Base-by-base conservation (phyloP, 1,140 invertebrate species). In the Dufourea novaeangliae region DNA sequence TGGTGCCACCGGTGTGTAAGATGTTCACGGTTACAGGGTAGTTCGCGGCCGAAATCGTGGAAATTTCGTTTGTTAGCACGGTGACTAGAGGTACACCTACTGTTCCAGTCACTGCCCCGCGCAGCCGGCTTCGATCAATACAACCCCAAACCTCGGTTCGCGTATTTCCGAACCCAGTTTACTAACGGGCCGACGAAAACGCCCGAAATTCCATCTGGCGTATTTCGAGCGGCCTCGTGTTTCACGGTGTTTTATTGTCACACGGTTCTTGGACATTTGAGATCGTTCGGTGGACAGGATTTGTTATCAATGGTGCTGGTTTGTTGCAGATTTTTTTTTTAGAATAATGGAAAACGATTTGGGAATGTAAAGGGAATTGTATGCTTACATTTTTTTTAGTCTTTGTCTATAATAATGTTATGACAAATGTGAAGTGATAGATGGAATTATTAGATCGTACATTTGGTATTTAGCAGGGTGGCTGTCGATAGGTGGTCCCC, bases 61-160 rank as follows among this genome's bases (percentile, higher is more conserved):
- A 57, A 83, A 83, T 80, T 81, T 82, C 77, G 57, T 68, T 75
- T 56, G 70, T 64, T 78, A 68, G 68, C 78, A 64, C 44, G 74
- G 72, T 68, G 62, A 84, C 76, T 82, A 78, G 72, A 85, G 74
- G 80, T 80, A 75, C n/a, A n/a, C 73, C 71, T 69, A 87, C 73
- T 83, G 85, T 85, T 87, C 87, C 80, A 85, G 78, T 78, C 69
- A 79, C 77, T 78, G 77, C 74, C 80, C 86, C 85, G 84, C 87
- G 87, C 86, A 88, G 83, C 77, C 79, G 57, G 78, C 79, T 80
- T 67, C 88, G 89, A 90, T 90, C 89, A 90, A 90, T 90, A 90
- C 89, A 80, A 89, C 85, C 88, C 85, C 88, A 90, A 90, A 90
- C 87, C 86, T 82, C 71, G 69, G 82, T 57, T 78, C 85, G 82